Evolutionary conservation across 2,113 vertebrate species (phyloP).

Genomic region (Seriola quinqueradiata): DNA sequence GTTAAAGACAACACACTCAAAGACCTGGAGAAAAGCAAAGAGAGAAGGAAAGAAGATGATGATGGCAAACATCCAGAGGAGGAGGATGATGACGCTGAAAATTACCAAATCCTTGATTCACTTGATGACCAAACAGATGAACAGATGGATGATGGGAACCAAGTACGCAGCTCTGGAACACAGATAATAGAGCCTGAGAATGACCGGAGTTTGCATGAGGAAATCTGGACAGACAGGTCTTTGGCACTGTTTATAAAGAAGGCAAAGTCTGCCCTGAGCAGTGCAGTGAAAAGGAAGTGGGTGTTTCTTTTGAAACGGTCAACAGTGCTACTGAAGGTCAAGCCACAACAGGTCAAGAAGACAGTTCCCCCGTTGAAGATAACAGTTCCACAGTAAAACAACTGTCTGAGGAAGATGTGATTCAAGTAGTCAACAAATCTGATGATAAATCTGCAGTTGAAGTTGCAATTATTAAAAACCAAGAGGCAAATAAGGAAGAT

Average conservation of each 20-base stretch:
- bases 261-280: background rate
- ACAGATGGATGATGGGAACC: background rate
- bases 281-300: background rate
- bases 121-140: conserved; percentile 34
- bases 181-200: background rate
- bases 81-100: conserved; percentile 3
- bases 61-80: background rate
- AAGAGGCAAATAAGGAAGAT: background rate
- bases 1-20: background rate
- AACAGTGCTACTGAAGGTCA: conserved; percentile 4
- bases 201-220: background rate
- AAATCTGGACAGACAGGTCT: background rate
- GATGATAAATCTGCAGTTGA: background rate
- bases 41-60: background rate
- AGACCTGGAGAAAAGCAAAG: background rate
- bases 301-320: background rate
- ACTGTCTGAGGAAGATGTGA: background rate
- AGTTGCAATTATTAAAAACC: background rate
- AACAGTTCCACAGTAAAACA: background rate
- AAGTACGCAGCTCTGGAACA: background rate
- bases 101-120: conserved; percentile 39
- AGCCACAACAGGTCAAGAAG: background rate
- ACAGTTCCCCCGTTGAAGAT: background rate
- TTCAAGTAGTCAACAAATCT: background rate
- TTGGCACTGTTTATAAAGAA: conserved; percentile 13